These are phyloP conservation scores for Phaetusa simplex DNA, from an alignment of 2,113 vertebrate genomes.

Conservation along the genomic window DNA sequence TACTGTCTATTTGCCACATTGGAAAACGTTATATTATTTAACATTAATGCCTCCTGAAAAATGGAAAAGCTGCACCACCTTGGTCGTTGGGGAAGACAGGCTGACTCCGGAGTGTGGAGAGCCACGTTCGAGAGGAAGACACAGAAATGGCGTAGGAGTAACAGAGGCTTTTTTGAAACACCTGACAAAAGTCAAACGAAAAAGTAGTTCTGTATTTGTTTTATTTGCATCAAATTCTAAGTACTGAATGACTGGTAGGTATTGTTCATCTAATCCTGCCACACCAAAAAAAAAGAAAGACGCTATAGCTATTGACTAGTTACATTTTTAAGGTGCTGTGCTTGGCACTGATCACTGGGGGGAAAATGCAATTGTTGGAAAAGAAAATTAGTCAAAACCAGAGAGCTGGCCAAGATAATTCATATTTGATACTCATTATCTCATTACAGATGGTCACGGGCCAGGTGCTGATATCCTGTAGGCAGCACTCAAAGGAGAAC, in stretches of 20 bases:
- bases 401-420: conserved; percentile 46
- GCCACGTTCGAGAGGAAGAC: background rate
- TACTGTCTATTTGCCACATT: fast-evolving
- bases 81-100: background rate
- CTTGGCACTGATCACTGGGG: background rate
- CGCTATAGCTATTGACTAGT: background rate
- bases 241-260: background rate
- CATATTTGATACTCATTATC: conserved; percentile 59
- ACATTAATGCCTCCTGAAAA: background rate
- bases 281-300: background rate
- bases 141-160: background rate
- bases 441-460: conserved; percentile 34
- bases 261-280: background rate
- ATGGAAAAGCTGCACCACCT: background rate
- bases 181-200: background rate
- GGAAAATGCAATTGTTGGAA: background rate
- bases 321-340: conserved; percentile 39
- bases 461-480: conserved; percentile 29
- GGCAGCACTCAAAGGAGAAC: background rate
- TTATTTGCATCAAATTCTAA: background rate
- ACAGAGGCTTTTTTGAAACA: background rate
- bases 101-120: background rate
- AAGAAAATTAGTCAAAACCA: background rate
- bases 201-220: background rate
- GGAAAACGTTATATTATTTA: background rate